Evolutionary conservation across 2,113 vertebrate genomes (phyloP).

Genomic region (Grus americana): DNA sequence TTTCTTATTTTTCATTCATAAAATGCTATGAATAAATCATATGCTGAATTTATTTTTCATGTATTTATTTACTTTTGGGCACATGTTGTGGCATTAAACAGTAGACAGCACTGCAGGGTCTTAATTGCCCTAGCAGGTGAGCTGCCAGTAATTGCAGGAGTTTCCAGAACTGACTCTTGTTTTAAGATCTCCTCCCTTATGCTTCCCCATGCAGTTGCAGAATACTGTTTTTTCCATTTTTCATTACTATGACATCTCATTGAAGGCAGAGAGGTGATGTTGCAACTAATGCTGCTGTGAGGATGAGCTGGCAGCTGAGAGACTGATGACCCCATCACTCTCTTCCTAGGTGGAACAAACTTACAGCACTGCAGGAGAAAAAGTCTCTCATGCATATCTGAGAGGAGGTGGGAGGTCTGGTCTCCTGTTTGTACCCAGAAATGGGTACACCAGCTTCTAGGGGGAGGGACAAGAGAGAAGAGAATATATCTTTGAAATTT

Average conservation of each 20-base stretch:
- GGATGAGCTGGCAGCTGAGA: not conserved
- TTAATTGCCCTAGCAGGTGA: not conserved
- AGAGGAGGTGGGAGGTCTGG: not conserved
- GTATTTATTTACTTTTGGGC: not conserved
- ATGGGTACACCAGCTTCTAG: not conserved
- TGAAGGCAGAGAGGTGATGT: not conserved
- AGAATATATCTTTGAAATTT: not conserved
- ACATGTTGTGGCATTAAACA: not conserved
- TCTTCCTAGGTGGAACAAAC: not conserved
- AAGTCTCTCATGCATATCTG: not conserved
- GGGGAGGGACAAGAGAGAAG: not conserved
- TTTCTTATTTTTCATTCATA: not conserved
- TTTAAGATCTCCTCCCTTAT: not conserved
- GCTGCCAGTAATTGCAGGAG: not conserved
- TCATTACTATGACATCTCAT: not conserved
- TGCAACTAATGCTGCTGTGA: not conserved
- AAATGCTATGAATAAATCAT: not conserved
- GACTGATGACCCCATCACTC: not conserved
- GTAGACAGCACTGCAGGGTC: not conserved
- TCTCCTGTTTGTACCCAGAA: not conserved
- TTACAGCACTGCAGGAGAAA: not conserved
- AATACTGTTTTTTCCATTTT: not conserved
- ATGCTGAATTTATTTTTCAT: not conserved
- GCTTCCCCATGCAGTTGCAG: not conserved
- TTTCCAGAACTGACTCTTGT: not conserved